Conservation (phyloP, 2,888 invertebrate genomes). For the Drosophila cyrtoloma region DNA sequence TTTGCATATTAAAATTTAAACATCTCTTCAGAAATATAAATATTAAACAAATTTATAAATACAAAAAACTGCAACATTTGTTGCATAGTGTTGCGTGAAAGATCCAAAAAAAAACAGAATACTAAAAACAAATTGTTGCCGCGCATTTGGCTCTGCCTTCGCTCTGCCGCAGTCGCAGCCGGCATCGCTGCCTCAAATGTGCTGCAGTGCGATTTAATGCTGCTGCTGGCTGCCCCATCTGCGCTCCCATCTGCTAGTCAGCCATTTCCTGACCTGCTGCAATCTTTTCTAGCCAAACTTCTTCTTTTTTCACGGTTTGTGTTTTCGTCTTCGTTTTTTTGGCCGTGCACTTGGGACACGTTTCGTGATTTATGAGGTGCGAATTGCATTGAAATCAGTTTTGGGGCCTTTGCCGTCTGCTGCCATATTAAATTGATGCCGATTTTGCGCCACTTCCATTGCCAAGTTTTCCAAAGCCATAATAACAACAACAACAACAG, state of each 20-base stretch:
- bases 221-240: constrained; percentile 12
- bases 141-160: constrained; percentile 7
- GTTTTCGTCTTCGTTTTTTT: constrained; percentile 8
- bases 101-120: constrained; percentile 20
- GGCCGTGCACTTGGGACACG: constrained; percentile 82
- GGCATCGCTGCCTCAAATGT: background rate
- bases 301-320: constrained; percentile 15
- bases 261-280: constrained; percentile 66
- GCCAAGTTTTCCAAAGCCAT: constrained; percentile 37
- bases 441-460: constrained; percentile 61
- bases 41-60: background rate
- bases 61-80: background rate
- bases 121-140: constrained; percentile 50
- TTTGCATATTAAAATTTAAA: background rate
- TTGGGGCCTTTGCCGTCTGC: constrained; percentile 25
- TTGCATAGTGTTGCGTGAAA: constrained; percentile 1
- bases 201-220: background rate
- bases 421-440: constrained; percentile 77
- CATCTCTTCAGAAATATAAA: background rate
- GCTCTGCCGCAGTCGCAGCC: constrained; percentile 1
- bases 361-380: constrained; percentile 85
- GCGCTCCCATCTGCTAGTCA: constrained; percentile 18
- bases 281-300: constrained; percentile 59
- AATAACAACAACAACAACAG: constrained; percentile 16
- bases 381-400: constrained; percentile 84